phyloP scores from a whole-genome alignment of 2,888 invertebrate species.

The Ferdinandea cuprea region DNA sequence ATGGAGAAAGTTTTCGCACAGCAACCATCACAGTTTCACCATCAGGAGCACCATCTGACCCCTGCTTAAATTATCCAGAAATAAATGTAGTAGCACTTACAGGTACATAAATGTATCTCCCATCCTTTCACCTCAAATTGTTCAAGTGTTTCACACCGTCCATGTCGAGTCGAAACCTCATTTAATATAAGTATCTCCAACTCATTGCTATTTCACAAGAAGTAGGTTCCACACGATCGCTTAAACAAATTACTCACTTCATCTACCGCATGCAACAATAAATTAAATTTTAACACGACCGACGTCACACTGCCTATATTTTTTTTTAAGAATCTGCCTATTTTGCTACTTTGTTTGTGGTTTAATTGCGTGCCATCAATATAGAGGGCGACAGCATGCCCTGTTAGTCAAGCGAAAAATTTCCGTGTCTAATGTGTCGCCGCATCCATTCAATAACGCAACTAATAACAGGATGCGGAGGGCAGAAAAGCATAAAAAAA shows the following conservation, averaged over 20 bases:
- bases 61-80: no score
- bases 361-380: slow-evolving; percentile 65
- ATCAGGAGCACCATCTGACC: no score
- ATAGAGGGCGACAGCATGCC: slow-evolving; percentile 53
- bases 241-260: slow-evolving; percentile 43
- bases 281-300: slow-evolving; percentile 63
- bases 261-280: slow-evolving; percentile 59
- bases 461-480: slow-evolving; percentile 60
- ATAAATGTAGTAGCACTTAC: no score
- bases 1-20: no score
- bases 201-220: background rate
- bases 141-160: background rate
- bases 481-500: background rate
- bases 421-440: slow-evolving; percentile 73
- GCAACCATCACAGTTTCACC: no score
- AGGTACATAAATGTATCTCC: no score
- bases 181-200: background rate
- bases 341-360: background rate
- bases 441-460: slow-evolving; percentile 64
- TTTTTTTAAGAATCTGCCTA: background rate
- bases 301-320: slow-evolving; percentile 21
- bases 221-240: slow-evolving; percentile 56
- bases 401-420: slow-evolving; percentile 72
- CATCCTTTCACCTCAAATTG: background rate
- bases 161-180: background rate